phyloP scores from a whole-genome alignment of 1,140 invertebrate genomes.

The Calephelis virginiensis region DNA sequence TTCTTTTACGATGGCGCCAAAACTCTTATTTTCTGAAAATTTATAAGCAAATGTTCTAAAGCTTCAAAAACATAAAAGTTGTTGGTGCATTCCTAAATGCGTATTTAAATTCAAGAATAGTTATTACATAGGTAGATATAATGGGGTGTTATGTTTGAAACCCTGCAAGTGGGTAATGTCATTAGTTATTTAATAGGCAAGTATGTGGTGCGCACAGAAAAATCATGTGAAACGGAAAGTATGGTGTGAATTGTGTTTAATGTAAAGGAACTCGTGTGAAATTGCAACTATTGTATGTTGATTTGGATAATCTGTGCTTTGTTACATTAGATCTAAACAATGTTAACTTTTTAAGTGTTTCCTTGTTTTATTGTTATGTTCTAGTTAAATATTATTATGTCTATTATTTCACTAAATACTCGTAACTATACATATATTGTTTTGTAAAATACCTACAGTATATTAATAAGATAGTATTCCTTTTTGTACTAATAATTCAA shows the following conservation, averaged over 20 bases:
- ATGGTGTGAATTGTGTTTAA: slow-evolving; percentile 25
- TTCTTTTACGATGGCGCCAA: no score
- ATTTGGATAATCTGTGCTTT: slow-evolving; percentile 22
- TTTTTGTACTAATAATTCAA: no score
- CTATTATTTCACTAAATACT: no score
- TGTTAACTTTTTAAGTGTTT: background rate
- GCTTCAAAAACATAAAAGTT: no score
- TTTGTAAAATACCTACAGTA: no score
- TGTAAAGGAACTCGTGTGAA: slow-evolving; percentile 51
- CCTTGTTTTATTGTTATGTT: background rate
- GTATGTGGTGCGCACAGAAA: slow-evolving; percentile 25
- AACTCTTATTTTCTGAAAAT: no score
- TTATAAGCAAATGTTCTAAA: no score
- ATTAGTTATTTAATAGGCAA: slow-evolving; percentile 39
- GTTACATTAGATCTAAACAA: slow-evolving; percentile 6
- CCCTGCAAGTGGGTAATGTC: slow-evolving; percentile 26
- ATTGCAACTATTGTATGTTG: slow-evolving; percentile 43
- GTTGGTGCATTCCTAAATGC: no score
- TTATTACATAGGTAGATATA: slow-evolving; percentile 1
- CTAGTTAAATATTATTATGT: no score
- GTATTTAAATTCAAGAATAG: background rate
- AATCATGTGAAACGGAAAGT: slow-evolving; percentile 50
- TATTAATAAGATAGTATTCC: no score
- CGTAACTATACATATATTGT: no score
- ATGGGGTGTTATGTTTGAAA: slow-evolving; percentile 21